Evolutionary conservation across 1,140 invertebrate species (phyloP).

Genomic region (Mercenaria mercenaria): DNA sequence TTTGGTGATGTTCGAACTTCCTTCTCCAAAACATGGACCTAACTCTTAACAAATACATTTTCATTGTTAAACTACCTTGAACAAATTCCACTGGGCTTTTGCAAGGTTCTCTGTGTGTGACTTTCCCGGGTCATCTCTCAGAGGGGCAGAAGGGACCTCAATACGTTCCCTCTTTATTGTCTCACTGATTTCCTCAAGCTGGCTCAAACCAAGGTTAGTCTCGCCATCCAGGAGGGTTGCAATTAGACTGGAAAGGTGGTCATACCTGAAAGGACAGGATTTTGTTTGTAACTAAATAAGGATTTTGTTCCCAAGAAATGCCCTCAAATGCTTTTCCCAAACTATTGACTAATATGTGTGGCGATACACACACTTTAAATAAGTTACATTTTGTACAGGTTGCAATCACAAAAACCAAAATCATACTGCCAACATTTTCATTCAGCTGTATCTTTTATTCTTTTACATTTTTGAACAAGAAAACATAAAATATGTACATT

Average conservation of each 20-base stretch:
- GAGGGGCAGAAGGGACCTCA: slow-evolving; percentile 19
- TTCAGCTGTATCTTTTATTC: too few species aligned
- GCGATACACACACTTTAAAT: background rate
- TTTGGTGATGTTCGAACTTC: too few species aligned
- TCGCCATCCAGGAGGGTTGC: slow-evolving; percentile 41
- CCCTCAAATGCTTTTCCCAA: background rate
- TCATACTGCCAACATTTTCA: too few species aligned
- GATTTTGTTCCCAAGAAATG: background rate
- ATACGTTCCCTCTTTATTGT: slow-evolving; percentile 63
- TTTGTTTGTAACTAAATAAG: background rate
- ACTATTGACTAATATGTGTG: background rate
- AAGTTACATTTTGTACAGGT: too few species aligned
- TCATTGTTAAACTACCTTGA: too few species aligned
- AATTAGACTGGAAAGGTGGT: slow-evolving; percentile 65
- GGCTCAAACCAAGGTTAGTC: background rate
- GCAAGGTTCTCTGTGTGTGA: slow-evolving; percentile 36
- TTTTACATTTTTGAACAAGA: too few species aligned
- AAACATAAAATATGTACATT: too few species aligned
- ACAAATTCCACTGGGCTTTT: slow-evolving; percentile 64
- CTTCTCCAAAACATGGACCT: too few species aligned
- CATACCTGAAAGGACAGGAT: slow-evolving; percentile 60
- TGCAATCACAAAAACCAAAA: too few species aligned
- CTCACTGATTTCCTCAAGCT: slow-evolving; percentile 66
- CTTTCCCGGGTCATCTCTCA: background rate
- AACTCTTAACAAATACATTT: too few species aligned